Conservation (phyloP, 2,888 invertebrate genomes). For the Aleiodes leptofemur region DNA sequence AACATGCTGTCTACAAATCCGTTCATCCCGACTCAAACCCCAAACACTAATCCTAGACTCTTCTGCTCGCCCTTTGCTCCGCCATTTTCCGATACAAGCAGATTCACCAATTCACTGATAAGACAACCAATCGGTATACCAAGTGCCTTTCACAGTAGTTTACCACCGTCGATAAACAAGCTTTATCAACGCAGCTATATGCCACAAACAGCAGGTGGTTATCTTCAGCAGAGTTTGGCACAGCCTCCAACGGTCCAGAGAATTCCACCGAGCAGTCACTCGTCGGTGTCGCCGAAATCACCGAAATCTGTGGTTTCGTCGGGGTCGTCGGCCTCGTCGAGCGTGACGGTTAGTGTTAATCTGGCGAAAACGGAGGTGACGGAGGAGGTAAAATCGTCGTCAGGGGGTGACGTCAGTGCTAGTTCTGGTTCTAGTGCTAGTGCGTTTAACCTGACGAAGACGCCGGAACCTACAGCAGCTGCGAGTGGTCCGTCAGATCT, state of each 20-base stretch:
- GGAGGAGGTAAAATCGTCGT: conserved; percentile 25
- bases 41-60: conserved; percentile 71
- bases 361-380: conserved; percentile 58
- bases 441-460: conserved; percentile 65
- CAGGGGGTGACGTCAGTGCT: too few relatives aligned
- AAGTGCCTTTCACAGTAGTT: conserved; percentile 73
- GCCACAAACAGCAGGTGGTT: conserved; percentile 63
- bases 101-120: conserved; percentile 69
- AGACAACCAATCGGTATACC: conserved; percentile 69
- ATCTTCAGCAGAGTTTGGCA: conserved; percentile 50
- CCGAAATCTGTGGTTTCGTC: conserved; percentile 21
- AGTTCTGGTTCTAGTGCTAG: neutral
- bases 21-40: conserved; percentile 72
- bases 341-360: conserved; percentile 56
- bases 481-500: conserved; percentile 44
- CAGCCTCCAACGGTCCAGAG: conserved; percentile 71
- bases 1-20: conserved; percentile 74
- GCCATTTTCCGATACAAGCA: conserved; percentile 64
- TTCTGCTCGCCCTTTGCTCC: conserved; percentile 70
- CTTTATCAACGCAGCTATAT: conserved; percentile 70
- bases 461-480: conserved; percentile 37
- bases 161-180: conserved; percentile 72
- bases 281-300: conserved; percentile 56
- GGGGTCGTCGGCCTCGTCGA: conserved; percentile 6
- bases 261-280: conserved; percentile 69